Evolutionary conservation across 2,113 vertebrate genomes (phyloP).

Genomic region (Dinomys branickii): DNA sequence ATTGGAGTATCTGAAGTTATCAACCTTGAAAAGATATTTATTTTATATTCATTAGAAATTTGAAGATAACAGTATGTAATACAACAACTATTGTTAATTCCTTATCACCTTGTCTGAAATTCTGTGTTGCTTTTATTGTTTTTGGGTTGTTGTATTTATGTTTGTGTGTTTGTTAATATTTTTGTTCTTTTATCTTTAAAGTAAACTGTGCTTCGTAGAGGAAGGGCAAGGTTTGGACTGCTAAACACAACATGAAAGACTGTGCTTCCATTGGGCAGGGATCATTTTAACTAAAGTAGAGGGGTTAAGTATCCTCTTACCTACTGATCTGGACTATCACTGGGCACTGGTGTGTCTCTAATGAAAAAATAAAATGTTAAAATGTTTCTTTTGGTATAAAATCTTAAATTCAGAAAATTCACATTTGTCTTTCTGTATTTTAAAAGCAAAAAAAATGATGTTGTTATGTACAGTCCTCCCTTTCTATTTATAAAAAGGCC

Average conservation of each 20-base stretch:
- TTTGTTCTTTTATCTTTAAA: too few relatives aligned
- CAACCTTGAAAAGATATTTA: slow-evolving; percentile 15
- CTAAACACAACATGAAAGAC: not conserved
- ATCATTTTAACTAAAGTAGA: not conserved
- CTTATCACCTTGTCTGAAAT: too few relatives aligned
- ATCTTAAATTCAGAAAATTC: slow-evolving; percentile 19
- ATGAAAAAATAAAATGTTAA: not conserved
- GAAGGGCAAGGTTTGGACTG: not conserved
- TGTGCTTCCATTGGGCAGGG: not conserved
- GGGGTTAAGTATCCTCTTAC: not conserved
- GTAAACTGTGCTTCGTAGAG: not conserved
- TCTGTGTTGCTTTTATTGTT: too few relatives aligned
- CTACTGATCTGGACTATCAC: not conserved
- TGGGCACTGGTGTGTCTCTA: not conserved
- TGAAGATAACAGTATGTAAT: too few relatives aligned
- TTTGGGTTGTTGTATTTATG: too few relatives aligned
- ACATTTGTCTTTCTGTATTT: slow-evolving; percentile 13
- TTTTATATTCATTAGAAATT: not conserved
- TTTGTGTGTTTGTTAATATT: too few relatives aligned
- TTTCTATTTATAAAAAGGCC: not conserved
- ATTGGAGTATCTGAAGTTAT: slow-evolving; percentile 3
- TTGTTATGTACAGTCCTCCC: not conserved
- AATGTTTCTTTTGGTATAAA: not conserved
- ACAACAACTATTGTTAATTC: too few relatives aligned
- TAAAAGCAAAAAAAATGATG: not conserved